Conservation (phyloP, 92 coral and sea anemone species). For the Diadumene lineata region DNA sequence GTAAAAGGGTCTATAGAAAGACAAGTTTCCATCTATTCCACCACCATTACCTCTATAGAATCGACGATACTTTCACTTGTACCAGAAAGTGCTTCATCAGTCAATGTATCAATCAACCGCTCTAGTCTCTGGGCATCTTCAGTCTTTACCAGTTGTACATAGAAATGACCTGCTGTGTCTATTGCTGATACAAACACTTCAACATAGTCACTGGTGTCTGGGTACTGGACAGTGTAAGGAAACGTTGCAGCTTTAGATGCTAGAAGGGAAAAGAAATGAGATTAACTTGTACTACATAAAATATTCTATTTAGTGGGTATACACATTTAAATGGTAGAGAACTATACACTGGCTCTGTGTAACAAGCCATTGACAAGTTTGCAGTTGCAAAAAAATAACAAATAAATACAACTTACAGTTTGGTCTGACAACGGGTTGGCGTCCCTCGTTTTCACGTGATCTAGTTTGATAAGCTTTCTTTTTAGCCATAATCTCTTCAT, state of each 20-base stretch:
- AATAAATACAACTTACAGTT: constrained; percentile 4
- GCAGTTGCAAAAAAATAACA: no score
- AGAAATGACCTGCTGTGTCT: constrained; percentile 76
- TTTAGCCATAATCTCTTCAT: constrained; percentile 56
- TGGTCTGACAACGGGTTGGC: background rate
- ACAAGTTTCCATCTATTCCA: no score
- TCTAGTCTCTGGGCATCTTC: constrained; percentile 72
- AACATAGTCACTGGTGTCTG: constrained; percentile 69
- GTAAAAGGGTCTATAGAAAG: no score
- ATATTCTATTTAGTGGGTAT: no score
- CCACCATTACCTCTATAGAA: constrained; percentile 38
- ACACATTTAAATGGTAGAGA: no score
- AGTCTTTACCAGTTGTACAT: constrained; percentile 75
- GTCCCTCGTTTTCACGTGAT: background rate
- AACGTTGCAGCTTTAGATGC: background rate
- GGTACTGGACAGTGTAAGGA: constrained; percentile 46
- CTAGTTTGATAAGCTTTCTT: constrained; percentile 35
- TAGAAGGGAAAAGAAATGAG: no score
- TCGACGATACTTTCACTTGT: constrained; percentile 9
- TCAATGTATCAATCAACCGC: constrained; percentile 57
- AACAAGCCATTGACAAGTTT: no score
- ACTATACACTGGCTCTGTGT: no score
- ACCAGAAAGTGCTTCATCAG: constrained; percentile 43
- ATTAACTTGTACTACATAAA: no score
- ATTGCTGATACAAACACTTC: constrained; percentile 92